Conservation (phyloP, 2,888 invertebrate genomes). For the Corbicula japonica region DNA sequence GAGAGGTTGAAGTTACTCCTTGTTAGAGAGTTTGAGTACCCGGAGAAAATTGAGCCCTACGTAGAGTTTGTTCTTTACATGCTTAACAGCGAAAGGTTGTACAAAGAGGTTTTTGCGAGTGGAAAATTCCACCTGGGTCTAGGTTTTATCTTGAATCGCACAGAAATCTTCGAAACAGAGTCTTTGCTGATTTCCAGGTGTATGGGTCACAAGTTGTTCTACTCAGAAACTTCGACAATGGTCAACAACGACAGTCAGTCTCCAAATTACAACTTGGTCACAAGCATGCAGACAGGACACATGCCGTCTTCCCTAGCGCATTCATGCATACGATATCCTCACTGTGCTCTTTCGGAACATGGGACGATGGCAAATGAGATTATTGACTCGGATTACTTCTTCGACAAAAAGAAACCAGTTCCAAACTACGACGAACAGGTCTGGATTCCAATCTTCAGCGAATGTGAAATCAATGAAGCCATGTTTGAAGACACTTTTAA, state of each 20-base stretch:
- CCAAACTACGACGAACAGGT: constrained; percentile 16
- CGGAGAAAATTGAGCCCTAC: constrained; percentile 1
- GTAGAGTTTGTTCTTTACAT: constrained; percentile 25
- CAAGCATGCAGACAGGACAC: constrained; percentile 18
- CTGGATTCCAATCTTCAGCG: constrained; percentile 23
- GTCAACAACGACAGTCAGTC: constrained; percentile 24
- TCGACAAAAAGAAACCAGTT: constrained; percentile 3
- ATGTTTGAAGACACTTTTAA: constrained; percentile 29
- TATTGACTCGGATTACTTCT: constrained; percentile 8
- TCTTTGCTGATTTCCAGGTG: constrained; percentile 19
- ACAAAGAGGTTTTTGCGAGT: constrained; percentile 5
- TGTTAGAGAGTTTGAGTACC: neutral
- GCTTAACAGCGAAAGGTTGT: constrained; percentile 14
- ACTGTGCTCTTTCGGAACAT: constrained; percentile 18
- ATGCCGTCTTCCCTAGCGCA: constrained; percentile 26
- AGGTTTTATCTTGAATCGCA: constrained; percentile 20
- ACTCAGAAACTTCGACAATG: constrained; percentile 21
- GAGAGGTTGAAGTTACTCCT: constrained; percentile 3
- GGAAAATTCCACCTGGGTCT: constrained; percentile 22
- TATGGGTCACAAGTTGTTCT: constrained; percentile 27
- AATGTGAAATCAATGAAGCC: constrained; percentile 15
- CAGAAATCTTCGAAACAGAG: constrained; percentile 22
- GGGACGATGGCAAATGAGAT: constrained; percentile 26
- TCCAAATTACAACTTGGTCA: constrained; percentile 16
- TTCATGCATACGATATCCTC: constrained; percentile 29